Evolutionary conservation across 1,140 invertebrate genomes (phyloP).

Genomic region (Drosophila pachea): DNA sequence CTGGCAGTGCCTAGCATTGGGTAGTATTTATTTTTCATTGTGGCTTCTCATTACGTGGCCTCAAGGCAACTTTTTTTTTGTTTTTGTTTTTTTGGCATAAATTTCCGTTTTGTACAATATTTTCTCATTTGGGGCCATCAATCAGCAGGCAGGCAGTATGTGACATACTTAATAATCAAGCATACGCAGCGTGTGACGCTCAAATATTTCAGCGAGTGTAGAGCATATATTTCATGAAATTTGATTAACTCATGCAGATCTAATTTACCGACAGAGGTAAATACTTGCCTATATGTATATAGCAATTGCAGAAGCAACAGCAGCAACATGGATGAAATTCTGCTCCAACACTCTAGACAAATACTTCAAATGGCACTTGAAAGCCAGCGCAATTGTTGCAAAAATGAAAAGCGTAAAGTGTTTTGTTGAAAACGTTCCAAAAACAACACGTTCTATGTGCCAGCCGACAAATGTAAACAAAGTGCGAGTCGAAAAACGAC

Average conservation of each 20-base stretch:
- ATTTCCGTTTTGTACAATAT: background rate
- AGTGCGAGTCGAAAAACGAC: conserved; percentile 44
- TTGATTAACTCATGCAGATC: conserved; percentile 35
- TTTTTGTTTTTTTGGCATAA: conserved; percentile 22
- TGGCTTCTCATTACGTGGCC: conserved; percentile 1
- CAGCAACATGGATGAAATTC: conserved; percentile 46
- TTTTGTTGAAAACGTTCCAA: conserved; percentile 76
- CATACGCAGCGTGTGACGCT: conserved; percentile 31
- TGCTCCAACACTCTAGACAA: conserved; percentile 46
- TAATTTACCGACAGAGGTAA: conserved; percentile 39
- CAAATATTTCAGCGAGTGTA: conserved; percentile 17
- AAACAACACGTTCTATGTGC: conserved; percentile 55
- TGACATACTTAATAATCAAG: conserved; percentile 46
- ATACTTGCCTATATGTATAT: conserved; percentile 17
- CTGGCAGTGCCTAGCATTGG: too few relatives aligned
- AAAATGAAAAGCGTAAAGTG: conserved; percentile 71
- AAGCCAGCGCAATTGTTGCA: conserved; percentile 67
- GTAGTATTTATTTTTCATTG: background rate
- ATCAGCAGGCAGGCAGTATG: conserved; percentile 35
- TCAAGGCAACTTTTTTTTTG: background rate
- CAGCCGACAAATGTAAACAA: conserved; percentile 59
- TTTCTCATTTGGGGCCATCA: conserved; percentile 31
- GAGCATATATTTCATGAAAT: conserved; percentile 34
- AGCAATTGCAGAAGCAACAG: conserved; percentile 1
- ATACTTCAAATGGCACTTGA: conserved; percentile 63